Evolutionary conservation across 1,140 invertebrate genomes (phyloP), one percentile per base, ranked within the genome.

Genomic region (Druon quercuslanigerum): DNA sequence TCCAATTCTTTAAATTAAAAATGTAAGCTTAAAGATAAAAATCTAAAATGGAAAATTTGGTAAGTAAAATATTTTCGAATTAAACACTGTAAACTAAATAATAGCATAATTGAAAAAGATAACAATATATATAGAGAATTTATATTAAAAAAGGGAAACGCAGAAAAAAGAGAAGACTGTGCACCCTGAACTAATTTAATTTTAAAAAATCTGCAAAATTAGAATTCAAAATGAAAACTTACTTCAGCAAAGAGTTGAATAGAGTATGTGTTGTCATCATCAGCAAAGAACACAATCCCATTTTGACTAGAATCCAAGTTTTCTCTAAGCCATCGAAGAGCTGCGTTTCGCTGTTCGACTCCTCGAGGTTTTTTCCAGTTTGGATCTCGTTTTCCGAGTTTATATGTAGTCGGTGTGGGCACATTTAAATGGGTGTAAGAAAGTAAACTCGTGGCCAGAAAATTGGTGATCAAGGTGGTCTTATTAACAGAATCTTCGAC

Each of bases 201-300:
- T 16, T 51, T 66, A 74, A 50, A 3, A 1, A 13, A 25, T 25
- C 20, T 3, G 40, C 4, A 46, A 46, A 46, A 16, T n/a, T 56
- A 11, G 13, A 51, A 54, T 78, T 20, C 60, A 57, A 1, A 78
- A 52, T 46, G 12, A 73, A 71, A 54, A 19, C 76, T 87, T 89
- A 97, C 96, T 93, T 99, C 97, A 81, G 96, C 93, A 92, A 99
- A 99, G 52, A 99, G 89, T 88, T 96, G 94, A 19, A 98, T 87
- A 79, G 95, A 95, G 88, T 99, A 99, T 2, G 97, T 96, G 88
- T 99, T 99, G 88, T 99, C 99, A 91, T 99, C 99, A 90, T 99
- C 99, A 90, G 98, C 98, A 92, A 99, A 99, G 92, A 97, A 99
- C 0, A 99, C 94, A 56, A 99, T 94, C 3, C 97, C 97, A 19